These are phyloP conservation scores for Hypsopygia costalis DNA, from an alignment of 2,888 invertebrate genomes.

Conservation along the genomic window DNA sequence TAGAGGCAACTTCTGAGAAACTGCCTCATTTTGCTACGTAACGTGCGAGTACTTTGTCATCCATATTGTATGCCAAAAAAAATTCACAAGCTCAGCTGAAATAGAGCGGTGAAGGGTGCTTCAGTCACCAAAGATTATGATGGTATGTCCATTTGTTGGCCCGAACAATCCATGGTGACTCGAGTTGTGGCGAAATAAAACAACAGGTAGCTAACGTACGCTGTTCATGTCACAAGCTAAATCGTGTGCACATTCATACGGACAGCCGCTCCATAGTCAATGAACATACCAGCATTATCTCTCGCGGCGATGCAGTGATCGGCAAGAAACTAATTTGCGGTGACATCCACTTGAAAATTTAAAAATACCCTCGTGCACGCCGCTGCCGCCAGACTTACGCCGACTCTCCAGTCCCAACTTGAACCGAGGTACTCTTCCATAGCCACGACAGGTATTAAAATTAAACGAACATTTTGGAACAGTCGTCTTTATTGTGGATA, in stretches of 20 bases:
- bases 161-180: conserved; percentile 35
- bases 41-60: conserved; percentile 6
- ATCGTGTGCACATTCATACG: conserved; percentile 45
- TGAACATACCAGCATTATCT: conserved; percentile 72
- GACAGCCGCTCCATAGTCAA: conserved; percentile 40
- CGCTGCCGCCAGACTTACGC: conserved; percentile 6
- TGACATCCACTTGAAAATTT: conserved; percentile 15
- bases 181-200: conserved; percentile 54
- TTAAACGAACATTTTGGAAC: not conserved
- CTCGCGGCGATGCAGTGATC: conserved; percentile 30
- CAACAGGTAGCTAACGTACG: conserved; percentile 64
- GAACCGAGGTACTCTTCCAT: not conserved
- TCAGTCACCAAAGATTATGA: conserved; percentile 48
- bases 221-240: conserved; percentile 66
- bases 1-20: conserved; percentile 1
- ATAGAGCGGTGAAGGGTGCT: conserved; percentile 5
- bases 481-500: not conserved
- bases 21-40: not conserved
- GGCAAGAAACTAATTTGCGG: conserved; percentile 28
- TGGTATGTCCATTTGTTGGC: conserved; percentile 65
- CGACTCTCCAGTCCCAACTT: not conserved
- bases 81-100: conserved; percentile 7
- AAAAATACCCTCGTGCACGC: conserved; percentile 19
- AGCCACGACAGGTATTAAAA: not conserved
- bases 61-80: conserved; percentile 11